Evolutionary conservation across 2,888 invertebrate species (phyloP).

Genomic region (Danaus chrysippus): DNA sequence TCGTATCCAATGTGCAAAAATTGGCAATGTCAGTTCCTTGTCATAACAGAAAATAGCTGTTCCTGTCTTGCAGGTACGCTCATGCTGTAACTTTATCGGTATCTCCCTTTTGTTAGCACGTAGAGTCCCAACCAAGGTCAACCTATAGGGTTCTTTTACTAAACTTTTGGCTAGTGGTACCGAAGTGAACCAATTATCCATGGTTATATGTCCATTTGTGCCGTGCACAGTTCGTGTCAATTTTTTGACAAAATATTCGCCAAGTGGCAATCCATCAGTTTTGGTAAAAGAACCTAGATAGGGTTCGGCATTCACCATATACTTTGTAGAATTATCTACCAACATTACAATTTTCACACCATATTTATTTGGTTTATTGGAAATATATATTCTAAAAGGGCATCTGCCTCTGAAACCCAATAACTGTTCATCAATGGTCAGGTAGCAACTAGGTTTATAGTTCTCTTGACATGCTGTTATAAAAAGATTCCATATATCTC

Average conservation of each 20-base stretch:
- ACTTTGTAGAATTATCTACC: conserved; percentile 9
- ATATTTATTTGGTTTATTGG: conserved; percentile 13
- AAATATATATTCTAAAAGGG: conserved; percentile 10
- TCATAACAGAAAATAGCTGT: conserved; percentile 40
- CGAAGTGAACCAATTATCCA: conserved; percentile 47
- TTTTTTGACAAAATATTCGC: conserved; percentile 25
- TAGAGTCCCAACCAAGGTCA: conserved; percentile 41
- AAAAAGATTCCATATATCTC: neutral
- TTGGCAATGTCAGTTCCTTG: conserved; percentile 36
- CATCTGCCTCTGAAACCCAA: conserved; percentile 7
- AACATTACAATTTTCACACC: conserved; percentile 14
- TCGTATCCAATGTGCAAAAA: too few relatives aligned
- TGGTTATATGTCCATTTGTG: conserved; percentile 30
- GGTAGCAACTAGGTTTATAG: conserved; percentile 9
- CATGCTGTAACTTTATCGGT: conserved; percentile 36
- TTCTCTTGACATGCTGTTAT: conserved; percentile 31
- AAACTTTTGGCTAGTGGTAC: conserved; percentile 37
- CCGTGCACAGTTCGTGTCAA: conserved; percentile 23
- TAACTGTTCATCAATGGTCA: neutral
- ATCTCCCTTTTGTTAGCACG: conserved; percentile 43
- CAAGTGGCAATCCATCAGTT: conserved; percentile 12
- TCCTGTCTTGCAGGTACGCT: conserved; percentile 30
- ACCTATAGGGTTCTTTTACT: conserved; percentile 38
- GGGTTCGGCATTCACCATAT: conserved; percentile 7
- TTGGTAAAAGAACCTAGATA: conserved; percentile 5